Percentiles rank a stretch among this genome's conserved stretches.
Evolutionary conservation across 2,888 invertebrate species (phyloP).

Genomic region (Dasysyrphus tricinctus): DNA sequence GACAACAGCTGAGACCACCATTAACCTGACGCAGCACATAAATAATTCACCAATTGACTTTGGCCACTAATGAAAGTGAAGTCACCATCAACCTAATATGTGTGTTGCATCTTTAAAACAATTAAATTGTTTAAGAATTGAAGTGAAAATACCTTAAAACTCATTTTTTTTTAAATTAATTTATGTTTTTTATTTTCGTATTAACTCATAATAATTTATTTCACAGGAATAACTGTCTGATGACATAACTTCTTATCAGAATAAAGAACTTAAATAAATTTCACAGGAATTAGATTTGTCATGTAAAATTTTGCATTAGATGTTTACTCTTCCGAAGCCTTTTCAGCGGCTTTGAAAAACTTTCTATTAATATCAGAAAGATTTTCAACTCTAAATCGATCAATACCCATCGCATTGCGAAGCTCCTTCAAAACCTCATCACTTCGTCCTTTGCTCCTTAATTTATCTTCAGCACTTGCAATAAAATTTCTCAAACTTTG

Average conservation of each 20-base stretch:
- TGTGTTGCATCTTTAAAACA: too few species aligned
- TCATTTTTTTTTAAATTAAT: too few species aligned
- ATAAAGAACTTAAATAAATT: not conserved
- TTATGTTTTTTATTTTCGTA: too few species aligned
- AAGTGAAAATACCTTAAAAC: too few species aligned
- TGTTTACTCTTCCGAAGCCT: not conserved
- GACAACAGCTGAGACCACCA: too few species aligned
- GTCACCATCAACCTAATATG: too few species aligned
- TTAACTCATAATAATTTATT: too few species aligned
- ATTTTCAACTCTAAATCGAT: conserved; percentile 51
- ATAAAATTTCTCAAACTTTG: conserved; percentile 79
- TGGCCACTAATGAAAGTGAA: too few species aligned
- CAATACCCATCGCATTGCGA: conserved; percentile 78
- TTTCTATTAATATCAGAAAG: conserved; percentile 30
- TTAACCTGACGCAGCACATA: too few species aligned
- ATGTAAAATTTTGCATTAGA: not conserved
- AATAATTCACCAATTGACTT: too few species aligned
- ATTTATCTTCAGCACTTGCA: conserved; percentile 78
- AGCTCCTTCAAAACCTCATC: conserved; percentile 76
- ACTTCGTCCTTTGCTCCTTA: conserved; percentile 78
- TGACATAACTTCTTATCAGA: not conserved
- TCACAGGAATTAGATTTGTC: not conserved
- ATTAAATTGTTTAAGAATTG: too few species aligned
- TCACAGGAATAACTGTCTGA: not conserved
- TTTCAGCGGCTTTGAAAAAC: not conserved